Conservation (phyloP, 2,888 invertebrate species). For the Leucoma salicis region DNA sequence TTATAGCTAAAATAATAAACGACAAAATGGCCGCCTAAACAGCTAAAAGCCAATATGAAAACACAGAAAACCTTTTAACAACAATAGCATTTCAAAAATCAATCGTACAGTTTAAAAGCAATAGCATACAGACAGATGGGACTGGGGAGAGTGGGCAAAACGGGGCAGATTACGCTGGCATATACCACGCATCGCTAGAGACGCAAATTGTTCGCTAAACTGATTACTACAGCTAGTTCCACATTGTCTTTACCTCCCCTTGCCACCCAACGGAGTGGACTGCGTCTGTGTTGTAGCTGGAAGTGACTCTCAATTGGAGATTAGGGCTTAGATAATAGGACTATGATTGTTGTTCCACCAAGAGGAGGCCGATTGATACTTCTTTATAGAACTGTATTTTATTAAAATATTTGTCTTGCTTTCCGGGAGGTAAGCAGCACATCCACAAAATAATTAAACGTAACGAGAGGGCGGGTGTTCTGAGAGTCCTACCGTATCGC, state of each 20-base stretch:
- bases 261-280: conserved; percentile 32
- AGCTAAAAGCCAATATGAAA: conserved; percentile 7
- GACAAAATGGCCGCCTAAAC: background rate
- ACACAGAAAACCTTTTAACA: conserved; percentile 29
- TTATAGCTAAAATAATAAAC: background rate
- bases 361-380: no score
- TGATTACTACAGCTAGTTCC: conserved; percentile 85
- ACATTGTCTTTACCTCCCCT: conserved; percentile 68
- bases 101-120: conserved; percentile 32
- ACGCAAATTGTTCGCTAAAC: conserved; percentile 91
- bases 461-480: no score
- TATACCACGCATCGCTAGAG: conserved; percentile 86
- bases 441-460: no score
- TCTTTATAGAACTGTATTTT: no score
- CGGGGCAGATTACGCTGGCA: conserved; percentile 59
- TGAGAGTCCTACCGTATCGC: no score
- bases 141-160: conserved; percentile 40
- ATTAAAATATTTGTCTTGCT: no score
- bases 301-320: background rate
- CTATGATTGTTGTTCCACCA: no score
- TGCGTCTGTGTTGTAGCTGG: conserved; percentile 20
- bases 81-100: conserved; percentile 23
- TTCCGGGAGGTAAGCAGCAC: no score
- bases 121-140: conserved; percentile 40
- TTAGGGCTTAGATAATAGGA: no score